Evolutionary conservation across 2,113 vertebrate species (phyloP).

Genomic region (Corapipo altera): DNA sequence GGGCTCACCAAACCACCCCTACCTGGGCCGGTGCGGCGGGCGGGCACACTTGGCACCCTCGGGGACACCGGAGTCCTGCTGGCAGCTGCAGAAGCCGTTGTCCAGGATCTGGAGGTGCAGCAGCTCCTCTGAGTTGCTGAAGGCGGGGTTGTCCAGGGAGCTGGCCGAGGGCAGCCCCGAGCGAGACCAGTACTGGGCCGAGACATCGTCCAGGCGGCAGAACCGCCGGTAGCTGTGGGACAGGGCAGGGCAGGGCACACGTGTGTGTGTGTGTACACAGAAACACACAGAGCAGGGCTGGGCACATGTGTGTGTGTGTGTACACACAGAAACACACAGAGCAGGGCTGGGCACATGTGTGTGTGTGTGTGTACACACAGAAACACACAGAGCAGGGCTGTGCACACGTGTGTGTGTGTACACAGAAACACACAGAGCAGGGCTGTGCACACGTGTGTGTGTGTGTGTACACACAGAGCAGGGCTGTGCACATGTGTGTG

Average conservation of each 20-base stretch:
- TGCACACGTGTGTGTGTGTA: rapidly evolving
- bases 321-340: not conserved
- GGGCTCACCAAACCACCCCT: rapidly evolving
- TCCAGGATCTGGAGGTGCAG: slow-evolving; percentile 81
- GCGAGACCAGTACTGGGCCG: slow-evolving; percentile 82
- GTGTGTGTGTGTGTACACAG: rapidly evolving
- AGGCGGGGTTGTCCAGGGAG: slow-evolving; percentile 85
- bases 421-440: not conserved
- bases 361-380: no score
- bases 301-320: rapidly evolving
- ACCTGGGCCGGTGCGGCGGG: not conserved
- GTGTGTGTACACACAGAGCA: not conserved
- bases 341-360: rapidly evolving
- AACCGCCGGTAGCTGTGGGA: slow-evolving; percentile 82
- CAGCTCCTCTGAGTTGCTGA: slow-evolving; percentile 84
- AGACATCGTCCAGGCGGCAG: slow-evolving; percentile 88
- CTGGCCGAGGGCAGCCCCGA: slow-evolving; percentile 77
- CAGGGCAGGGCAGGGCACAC: rapidly evolving
- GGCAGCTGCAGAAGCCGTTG: slow-evolving; percentile 73
- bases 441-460: no score
- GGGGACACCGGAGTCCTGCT: slow-evolving; percentile 54
- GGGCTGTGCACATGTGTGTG: rapidly evolving
- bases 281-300: not conserved
- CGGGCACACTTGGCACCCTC: not conserved
- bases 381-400: no score